Percentiles rank a stretch among this genome's conserved stretches.
Conservation (phyloP, 2,113 vertebrate genomes). For the Vulpes vulpes region DNA sequence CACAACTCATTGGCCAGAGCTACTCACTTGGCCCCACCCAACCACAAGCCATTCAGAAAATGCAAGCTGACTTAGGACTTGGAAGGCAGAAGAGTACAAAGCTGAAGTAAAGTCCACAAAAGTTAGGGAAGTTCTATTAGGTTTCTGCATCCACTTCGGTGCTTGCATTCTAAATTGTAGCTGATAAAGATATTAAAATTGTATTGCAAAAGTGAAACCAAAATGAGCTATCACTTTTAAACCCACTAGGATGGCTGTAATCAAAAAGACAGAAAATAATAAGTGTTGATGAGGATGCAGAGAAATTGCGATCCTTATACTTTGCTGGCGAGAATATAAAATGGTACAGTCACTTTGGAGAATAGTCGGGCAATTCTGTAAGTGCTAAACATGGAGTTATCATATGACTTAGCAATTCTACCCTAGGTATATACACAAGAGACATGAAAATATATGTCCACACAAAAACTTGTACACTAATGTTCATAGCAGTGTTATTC, state of each 20-base stretch:
- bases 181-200: not conserved
- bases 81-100: not conserved
- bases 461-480: not conserved
- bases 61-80: not conserved
- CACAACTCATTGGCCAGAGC: not conserved
- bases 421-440: not conserved
- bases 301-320: not conserved
- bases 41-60: constrained; percentile 19
- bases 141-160: not conserved
- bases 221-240: not conserved
- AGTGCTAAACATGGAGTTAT: not conserved
- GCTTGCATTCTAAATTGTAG: constrained; percentile 41
- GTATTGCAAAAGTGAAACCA: constrained; percentile 4
- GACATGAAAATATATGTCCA: constrained; percentile 1
- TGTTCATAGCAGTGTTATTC: not conserved
- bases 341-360: not conserved
- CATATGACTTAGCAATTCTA: not conserved
- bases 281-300: not conserved
- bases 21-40: not conserved
- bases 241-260: not conserved
- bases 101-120: not conserved
- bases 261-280: not conserved
- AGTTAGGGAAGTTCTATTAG: not conserved
- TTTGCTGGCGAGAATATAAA: not conserved
- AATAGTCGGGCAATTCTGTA: not conserved